Conservation (phyloP, 2,888 invertebrate species). For the Saturnia japonica region DNA sequence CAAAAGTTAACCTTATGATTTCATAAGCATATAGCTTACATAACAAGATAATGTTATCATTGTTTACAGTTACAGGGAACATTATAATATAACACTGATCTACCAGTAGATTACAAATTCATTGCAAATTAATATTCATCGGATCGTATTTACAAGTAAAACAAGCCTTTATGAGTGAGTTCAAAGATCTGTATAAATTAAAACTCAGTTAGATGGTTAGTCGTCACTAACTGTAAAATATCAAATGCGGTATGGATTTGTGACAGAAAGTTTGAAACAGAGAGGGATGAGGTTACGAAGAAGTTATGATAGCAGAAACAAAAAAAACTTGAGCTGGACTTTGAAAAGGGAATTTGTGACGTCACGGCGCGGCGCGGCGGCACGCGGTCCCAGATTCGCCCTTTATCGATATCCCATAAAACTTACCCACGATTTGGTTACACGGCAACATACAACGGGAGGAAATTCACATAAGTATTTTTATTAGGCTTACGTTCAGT, state of each 20-base stretch:
- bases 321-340: background rate
- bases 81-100: background rate
- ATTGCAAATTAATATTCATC: background rate
- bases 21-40: background rate
- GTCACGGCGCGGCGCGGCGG: background rate
- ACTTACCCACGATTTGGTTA: constrained; percentile 27
- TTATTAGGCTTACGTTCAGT: constrained; percentile 11
- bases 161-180: background rate
- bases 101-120: background rate
- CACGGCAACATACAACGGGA: constrained; percentile 28
- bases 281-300: no score
- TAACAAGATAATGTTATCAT: background rate
- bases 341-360: background rate
- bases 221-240: background rate
- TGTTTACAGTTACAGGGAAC: background rate
- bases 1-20: background rate
- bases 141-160: background rate
- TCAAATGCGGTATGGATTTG: background rate
- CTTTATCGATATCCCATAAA: constrained; percentile 29
- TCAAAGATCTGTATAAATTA: background rate
- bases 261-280: no score
- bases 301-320: no score
- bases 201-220: background rate
- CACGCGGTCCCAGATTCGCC: constrained; percentile 19
- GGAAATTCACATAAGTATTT: constrained; percentile 19